A percentile compares a stretch with the other conserved stretches of the same genome.
These are phyloP conservation scores for Mormoops blainvillei DNA, from an alignment of 2,113 vertebrate genomes.

Conservation along the genomic window DNA sequence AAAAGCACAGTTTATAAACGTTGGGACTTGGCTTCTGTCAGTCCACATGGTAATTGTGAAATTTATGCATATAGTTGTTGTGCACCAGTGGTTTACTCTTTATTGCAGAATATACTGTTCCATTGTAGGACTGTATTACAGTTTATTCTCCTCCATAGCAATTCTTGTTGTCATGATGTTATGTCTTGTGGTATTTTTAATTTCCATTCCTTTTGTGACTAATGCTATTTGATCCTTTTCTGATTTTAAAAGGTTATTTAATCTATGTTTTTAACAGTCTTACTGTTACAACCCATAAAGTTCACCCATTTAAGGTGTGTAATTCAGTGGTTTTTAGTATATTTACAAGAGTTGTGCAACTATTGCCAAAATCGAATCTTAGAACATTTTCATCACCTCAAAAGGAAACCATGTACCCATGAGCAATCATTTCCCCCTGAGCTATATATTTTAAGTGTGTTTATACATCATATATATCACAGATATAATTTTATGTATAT, in stretches of 20 bases:
- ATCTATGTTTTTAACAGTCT: background rate
- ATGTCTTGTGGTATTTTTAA: background rate
- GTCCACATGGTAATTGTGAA: background rate
- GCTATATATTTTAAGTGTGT: background rate
- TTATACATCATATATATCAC: background rate
- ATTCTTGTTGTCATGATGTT: background rate
- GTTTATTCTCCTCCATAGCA: background rate
- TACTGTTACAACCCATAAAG: background rate
- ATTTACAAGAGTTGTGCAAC: background rate
- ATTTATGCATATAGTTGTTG: background rate
- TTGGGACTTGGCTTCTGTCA: background rate
- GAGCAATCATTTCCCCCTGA: background rate
- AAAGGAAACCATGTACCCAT: background rate
- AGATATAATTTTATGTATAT: background rate
- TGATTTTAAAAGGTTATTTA: slow-evolving; percentile 1
- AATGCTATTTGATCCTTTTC: background rate
- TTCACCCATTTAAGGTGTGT: background rate
- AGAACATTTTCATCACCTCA: background rate
- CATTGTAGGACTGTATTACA: background rate
- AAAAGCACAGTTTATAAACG: background rate
- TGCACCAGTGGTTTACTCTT: background rate
- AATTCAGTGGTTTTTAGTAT: background rate
- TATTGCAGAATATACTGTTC: background rate
- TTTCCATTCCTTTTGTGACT: background rate
- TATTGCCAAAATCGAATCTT: background rate